These are phyloP conservation scores for Sakesphorus luctuosus DNA, from an alignment of 2,113 vertebrate species.

Conservation along the genomic window DNA sequence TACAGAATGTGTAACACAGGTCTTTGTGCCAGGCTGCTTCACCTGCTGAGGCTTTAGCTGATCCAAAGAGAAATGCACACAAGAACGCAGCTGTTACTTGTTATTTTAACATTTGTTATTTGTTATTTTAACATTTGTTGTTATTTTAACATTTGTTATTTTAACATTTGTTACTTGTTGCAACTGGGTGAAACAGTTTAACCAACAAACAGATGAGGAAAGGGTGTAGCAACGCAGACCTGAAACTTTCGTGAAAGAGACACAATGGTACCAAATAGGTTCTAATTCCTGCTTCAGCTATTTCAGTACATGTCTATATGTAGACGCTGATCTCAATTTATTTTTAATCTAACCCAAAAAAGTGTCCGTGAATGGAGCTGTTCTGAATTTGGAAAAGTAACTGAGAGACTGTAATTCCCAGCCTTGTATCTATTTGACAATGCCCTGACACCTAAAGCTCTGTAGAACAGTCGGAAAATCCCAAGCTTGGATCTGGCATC, in stretches of 20 bases:
- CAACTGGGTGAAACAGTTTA: neutral
- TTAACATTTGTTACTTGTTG: neutral
- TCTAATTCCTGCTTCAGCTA: neutral
- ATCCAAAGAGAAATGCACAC: accelerated
- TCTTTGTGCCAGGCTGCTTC: neutral
- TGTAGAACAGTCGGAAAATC: accelerated
- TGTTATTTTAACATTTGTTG: neutral
- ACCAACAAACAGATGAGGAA: neutral
- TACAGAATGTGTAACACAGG: accelerated
- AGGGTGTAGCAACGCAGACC: neutral
- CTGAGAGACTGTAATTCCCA: neutral
- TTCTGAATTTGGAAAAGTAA: neutral
- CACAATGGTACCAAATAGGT: neutral
- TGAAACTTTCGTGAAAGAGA: neutral
- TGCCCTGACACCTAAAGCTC: neutral
- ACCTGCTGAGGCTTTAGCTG: neutral
- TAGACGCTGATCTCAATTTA: neutral
- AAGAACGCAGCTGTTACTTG: neutral
- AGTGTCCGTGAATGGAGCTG: neutral
- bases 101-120: neutral
- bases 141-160: neutral
- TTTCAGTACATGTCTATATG: neutral
- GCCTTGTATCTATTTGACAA: neutral
- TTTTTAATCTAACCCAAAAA: slow-evolving; percentile 41
- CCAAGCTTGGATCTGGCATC: neutral